Percentiles rank a stretch among this genome's conserved stretches.
Evolutionary conservation across 2,888 invertebrate genomes (phyloP).

Genomic region (Pandemis heparana): DNA sequence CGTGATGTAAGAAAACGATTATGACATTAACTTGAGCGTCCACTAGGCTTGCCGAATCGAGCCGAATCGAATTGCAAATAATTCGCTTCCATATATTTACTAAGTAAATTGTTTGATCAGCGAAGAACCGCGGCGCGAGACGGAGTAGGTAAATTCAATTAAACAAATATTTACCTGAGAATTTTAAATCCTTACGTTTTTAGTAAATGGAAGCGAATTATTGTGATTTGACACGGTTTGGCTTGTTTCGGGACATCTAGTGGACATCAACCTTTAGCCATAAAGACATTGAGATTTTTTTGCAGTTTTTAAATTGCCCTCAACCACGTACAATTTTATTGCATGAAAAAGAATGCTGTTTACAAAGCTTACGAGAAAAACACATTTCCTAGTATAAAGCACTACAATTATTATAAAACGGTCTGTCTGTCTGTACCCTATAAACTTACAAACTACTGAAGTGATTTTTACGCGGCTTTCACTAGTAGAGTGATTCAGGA

Average conservation of each 20-base stretch:
- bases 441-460: too few relatives aligned
- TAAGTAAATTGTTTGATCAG: neutral
- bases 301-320: neutral
- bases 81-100: constrained; percentile 5
- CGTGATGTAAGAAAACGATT: neutral
- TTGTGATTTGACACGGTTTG: neutral
- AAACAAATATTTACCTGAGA: neutral
- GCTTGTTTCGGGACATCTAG: neutral
- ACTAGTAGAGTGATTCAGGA: too few relatives aligned
- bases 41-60: neutral
- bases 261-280: constrained; percentile 1
- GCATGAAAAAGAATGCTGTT: neutral
- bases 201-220: constrained; percentile 6
- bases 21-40: neutral
- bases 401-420: too few relatives aligned
- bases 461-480: too few relatives aligned
- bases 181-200: neutral
- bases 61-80: neutral
- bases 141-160: neutral
- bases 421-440: too few relatives aligned
- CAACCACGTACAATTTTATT: neutral
- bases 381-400: too few relatives aligned
- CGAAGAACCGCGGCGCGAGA: neutral
- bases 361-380: too few relatives aligned
- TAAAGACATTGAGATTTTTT: neutral